Evolutionary conservation across 2,888 invertebrate genomes (phyloP).

Genomic region (Salticus scenicus): DNA sequence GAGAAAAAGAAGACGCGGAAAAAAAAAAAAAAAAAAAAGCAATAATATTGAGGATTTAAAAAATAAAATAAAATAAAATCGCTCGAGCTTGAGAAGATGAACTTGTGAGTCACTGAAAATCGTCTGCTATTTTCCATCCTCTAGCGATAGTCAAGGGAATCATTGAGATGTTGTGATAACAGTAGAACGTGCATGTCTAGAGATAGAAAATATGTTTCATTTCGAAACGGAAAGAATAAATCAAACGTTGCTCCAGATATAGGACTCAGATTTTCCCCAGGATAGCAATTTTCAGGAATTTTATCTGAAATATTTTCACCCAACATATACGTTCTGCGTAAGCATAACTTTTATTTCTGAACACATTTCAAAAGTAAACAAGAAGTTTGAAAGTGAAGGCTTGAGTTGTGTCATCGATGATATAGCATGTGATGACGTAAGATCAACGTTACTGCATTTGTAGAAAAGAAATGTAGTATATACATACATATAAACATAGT

Average conservation of each 20-base stretch:
- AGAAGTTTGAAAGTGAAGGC: background rate
- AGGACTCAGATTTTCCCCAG: background rate
- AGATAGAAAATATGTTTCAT: background rate
- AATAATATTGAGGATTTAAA: too few species aligned
- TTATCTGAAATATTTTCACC: constrained; percentile 13
- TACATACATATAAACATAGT: too few species aligned
- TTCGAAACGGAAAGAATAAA: constrained; percentile 5
- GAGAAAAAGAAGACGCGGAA: background rate
- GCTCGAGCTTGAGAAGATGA: constrained; percentile 7
- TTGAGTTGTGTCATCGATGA: background rate
- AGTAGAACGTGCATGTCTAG: background rate
- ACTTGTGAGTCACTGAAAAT: constrained; percentile 1
- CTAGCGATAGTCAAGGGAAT: background rate
- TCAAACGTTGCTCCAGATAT: background rate
- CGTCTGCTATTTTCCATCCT: background rate
- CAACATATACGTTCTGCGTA: background rate
- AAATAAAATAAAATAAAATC: background rate
- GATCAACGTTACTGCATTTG: background rate
- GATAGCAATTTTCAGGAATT: constrained; percentile 15
- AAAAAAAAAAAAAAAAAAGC: too few species aligned
- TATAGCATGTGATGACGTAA: background rate
- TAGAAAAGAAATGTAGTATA: too few species aligned
- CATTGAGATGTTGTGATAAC: background rate
- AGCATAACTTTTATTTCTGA: background rate
- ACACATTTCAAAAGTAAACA: background rate